These are phyloP conservation scores for Lagorchestes hirsutus DNA, from an alignment of 2,797 vertebrate species.

Conservation along the genomic window DNA sequence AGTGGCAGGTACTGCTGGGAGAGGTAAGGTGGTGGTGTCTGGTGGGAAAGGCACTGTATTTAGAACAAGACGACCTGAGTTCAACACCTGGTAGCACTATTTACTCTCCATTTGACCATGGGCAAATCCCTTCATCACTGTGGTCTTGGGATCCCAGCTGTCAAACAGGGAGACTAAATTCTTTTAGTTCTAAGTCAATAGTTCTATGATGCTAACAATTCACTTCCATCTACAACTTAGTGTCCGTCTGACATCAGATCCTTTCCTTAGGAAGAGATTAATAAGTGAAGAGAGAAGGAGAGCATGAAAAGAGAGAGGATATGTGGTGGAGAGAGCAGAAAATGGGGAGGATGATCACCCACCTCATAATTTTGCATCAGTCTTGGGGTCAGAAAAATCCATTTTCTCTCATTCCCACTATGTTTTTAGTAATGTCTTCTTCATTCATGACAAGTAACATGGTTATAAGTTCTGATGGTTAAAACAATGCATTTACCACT, in stretches of 20 bases:
- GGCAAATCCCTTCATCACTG: not conserved
- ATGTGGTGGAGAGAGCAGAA: not conserved
- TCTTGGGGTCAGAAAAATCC: not conserved
- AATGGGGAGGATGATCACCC: not conserved
- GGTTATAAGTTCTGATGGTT: not conserved
- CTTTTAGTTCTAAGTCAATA: not conserved
- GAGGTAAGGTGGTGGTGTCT: not conserved
- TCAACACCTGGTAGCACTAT: not conserved
- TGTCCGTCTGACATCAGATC: not conserved
- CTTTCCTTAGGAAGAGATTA: not conserved
- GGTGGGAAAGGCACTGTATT: not conserved
- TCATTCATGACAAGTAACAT: not conserved
- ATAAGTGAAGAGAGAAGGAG: not conserved
- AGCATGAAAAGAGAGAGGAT: not conserved
- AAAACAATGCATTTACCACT: not conserved
- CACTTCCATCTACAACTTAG: not conserved
- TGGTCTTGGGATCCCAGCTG: not conserved
- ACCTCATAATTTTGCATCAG: not conserved
- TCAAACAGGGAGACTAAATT: not conserved
- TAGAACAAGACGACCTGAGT: not conserved
- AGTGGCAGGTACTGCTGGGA: not conserved
- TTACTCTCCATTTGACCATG: not conserved
- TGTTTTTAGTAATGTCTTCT: not conserved
- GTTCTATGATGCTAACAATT: not conserved
- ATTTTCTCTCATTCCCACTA: not conserved